Conservation (phyloP, 2,888 invertebrate species). For the Oconnorella tubifera region DNA sequence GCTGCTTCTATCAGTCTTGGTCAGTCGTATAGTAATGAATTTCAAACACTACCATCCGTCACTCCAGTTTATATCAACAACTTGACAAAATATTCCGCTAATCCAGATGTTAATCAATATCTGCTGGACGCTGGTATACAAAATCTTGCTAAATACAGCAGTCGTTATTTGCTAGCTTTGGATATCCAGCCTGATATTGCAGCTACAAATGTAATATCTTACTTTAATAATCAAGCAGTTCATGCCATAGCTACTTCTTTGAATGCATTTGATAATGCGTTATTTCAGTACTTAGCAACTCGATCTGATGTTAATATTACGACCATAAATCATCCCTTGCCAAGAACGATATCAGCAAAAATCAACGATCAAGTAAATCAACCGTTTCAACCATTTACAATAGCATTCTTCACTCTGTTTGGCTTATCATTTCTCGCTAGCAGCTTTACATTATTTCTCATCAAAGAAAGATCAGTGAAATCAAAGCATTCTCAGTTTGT, state of each 20-base stretch:
- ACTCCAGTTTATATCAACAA: too few species aligned
- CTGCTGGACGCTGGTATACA: constrained; percentile 23
- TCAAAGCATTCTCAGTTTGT: constrained; percentile 53
- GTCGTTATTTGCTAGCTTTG: constrained; percentile 51
- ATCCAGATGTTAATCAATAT: constrained; percentile 13
- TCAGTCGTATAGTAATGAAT: too few species aligned
- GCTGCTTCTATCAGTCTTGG: neutral
- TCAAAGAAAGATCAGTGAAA: constrained; percentile 64
- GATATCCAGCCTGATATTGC: constrained; percentile 31
- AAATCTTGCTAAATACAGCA: constrained; percentile 51
- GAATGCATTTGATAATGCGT: constrained; percentile 50
- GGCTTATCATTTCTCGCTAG: constrained; percentile 59
- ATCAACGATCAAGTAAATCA: constrained; percentile 11
- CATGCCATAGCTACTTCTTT: constrained; percentile 61
- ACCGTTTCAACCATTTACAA: constrained; percentile 60
- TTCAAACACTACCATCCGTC: too few species aligned
- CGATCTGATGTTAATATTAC: constrained; percentile 52
- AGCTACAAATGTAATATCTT: neutral
- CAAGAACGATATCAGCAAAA: constrained; percentile 36
- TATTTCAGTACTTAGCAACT: constrained; percentile 33
- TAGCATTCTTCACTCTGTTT: constrained; percentile 72
- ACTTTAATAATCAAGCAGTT: neutral
- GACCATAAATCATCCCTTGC: constrained; percentile 48
- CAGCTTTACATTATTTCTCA: constrained; percentile 59
- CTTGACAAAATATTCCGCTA: neutral